phyloP scores from a whole-genome alignment of 2,797 vertebrate genomes.

The Pygocentrus nattereri region DNA sequence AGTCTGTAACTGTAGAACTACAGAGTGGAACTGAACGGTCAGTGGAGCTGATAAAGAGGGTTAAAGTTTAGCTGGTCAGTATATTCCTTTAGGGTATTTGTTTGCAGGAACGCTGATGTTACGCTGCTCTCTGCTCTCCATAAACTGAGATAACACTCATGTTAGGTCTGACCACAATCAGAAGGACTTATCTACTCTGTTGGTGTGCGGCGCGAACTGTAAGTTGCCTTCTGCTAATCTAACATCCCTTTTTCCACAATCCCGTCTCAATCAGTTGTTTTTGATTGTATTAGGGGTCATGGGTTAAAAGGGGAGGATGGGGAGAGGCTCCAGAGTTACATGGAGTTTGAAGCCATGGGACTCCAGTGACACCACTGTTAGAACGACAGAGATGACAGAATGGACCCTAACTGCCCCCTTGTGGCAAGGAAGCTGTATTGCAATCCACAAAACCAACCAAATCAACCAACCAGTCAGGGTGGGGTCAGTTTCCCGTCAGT shows the following conservation, averaged over 20 bases:
- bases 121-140: too few species aligned
- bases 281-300: constrained; percentile 64
- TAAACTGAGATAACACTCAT: background rate
- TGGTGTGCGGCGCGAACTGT: background rate
- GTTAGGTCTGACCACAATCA: background rate
- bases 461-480: constrained; percentile 57
- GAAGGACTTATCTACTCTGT: background rate
- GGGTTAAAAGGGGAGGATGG: constrained; percentile 73
- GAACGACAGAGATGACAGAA: constrained; percentile 76
- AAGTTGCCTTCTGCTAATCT: background rate
- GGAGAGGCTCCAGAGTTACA: constrained; percentile 51
- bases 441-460: constrained; percentile 61
- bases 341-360: constrained; percentile 67
- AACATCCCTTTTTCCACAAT: constrained; percentile 61
- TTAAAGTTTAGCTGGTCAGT: too few species aligned
- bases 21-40: too few species aligned
- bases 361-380: constrained; percentile 64
- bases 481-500: constrained; percentile 31
- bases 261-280: constrained; percentile 70
- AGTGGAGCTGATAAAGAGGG: too few species aligned
- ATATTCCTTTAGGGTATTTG: too few species aligned
- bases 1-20: too few species aligned
- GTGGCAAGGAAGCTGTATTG: constrained; percentile 68
- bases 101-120: too few species aligned
- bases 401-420: constrained; percentile 73